A percentile compares a stretch with the other conserved stretches of the same genome.
Conservation (phyloP, 37 sponge, comb jelly and placozoan species). For the Halichondria panicea region DNA sequence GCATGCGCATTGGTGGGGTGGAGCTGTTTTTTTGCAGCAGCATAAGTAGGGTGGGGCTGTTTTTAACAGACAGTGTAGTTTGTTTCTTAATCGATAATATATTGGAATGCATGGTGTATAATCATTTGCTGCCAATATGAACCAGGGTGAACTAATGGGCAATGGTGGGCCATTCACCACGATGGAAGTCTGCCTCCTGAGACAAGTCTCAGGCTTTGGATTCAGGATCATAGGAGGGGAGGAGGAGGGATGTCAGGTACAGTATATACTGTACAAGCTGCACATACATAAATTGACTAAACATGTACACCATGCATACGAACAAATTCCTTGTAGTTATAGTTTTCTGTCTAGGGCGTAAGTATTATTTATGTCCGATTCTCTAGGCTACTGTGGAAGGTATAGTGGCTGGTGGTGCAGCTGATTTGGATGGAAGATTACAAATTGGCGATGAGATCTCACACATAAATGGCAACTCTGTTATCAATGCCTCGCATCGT, state of each 20-base stretch:
- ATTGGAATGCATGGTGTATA: too few relatives aligned
- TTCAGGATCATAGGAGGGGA: slow-evolving; percentile 69
- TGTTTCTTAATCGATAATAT: too few relatives aligned
- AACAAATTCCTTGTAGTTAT: not conserved
- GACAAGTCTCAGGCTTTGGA: slow-evolving; percentile 67
- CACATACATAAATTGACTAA: not conserved
- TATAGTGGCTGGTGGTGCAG: slow-evolving; percentile 68
- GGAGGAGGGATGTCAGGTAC: slow-evolving; percentile 66
- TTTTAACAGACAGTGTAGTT: too few relatives aligned
- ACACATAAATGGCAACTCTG: slow-evolving; percentile 76
- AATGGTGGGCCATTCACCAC: slow-evolving; percentile 45
- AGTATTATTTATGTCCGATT: not conserved
- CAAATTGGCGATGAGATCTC: slow-evolving; percentile 85
- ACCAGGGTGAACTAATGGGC: too few relatives aligned
- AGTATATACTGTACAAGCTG: too few relatives aligned
- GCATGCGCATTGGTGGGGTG: too few relatives aligned
- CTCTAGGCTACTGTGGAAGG: slow-evolving; percentile 60
- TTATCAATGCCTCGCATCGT: slow-evolving; percentile 65
- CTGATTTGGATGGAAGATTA: slow-evolving; percentile 77
- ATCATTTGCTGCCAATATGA: too few relatives aligned
- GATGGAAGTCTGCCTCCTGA: slow-evolving; percentile 23
- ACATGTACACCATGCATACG: not conserved
- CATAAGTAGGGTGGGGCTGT: too few relatives aligned
- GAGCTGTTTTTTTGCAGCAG: too few relatives aligned
- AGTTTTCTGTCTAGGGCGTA: not conserved